Evolutionary conservation across 2,888 invertebrate species (phyloP).

Genomic region (Torymus tubicola): DNA sequence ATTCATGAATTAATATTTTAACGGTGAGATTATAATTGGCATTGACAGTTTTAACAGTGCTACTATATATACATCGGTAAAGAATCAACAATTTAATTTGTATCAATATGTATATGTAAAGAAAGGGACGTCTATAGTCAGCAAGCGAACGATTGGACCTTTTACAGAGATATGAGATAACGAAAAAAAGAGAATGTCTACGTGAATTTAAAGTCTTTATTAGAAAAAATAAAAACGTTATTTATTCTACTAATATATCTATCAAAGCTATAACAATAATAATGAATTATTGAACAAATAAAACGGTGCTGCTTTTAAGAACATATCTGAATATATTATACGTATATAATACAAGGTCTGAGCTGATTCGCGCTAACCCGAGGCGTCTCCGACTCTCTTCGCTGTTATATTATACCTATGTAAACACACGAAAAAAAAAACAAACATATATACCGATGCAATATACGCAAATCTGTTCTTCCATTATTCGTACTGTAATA

Average conservation of each 20-base stretch:
- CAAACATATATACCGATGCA: conserved; percentile 59
- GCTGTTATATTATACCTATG: conserved; percentile 58
- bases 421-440: background rate
- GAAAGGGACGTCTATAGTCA: conserved; percentile 46
- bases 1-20: too few species aligned
- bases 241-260: background rate
- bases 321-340: conserved; percentile 46
- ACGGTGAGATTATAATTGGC: background rate
- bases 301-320: conserved; percentile 47
- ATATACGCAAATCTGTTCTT: conserved; percentile 74
- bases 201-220: too few species aligned
- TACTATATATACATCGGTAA: conserved; percentile 7
- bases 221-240: background rate
- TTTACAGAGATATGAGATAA: conserved; percentile 2
- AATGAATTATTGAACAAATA: conserved; percentile 7
- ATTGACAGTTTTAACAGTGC: conserved; percentile 18
- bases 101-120: conserved; percentile 22
- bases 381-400: conserved; percentile 64
- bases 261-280: too few species aligned
- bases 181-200: background rate
- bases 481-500: conserved; percentile 64
- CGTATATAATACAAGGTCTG: conserved; percentile 10
- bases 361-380: conserved; percentile 44
- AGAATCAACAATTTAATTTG: background rate
- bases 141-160: conserved; percentile 34